Evolutionary conservation across 1,140 invertebrate species (phyloP).

Genomic region (Tetraneura akinire): DNA sequence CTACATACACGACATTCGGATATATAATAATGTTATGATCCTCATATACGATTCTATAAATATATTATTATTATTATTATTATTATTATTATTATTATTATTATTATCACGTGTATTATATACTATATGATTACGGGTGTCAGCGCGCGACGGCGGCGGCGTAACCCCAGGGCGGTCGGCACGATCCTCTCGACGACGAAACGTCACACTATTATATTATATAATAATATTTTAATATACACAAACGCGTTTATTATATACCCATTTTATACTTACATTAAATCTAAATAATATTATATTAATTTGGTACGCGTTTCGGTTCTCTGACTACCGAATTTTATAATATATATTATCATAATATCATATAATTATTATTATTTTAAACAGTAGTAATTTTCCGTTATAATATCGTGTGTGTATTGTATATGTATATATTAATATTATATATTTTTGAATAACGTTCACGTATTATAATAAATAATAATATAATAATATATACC

Average conservation of each 20-base stretch:
- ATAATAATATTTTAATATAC: background rate
- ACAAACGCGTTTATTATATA: no score
- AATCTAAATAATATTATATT: no score
- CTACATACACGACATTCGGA: no score
- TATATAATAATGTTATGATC: no score
- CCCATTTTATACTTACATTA: no score
- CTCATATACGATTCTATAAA: background rate
- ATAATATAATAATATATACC: no score
- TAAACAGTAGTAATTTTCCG: constrained; percentile 25
- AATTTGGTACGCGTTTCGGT: constrained; percentile 23
- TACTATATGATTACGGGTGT: constrained; percentile 25
- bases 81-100: no score
- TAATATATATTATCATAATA: background rate
- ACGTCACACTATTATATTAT: background rate
- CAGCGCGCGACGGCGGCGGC: background rate
- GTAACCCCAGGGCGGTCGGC: constrained; percentile 26
- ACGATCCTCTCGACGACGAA: constrained; percentile 20
- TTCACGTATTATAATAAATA: no score
- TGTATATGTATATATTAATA: no score
- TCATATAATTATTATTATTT: constrained; percentile 32
- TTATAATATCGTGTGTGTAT: constrained; percentile 2
- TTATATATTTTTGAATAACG: no score
- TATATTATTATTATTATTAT: no score
- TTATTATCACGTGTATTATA: constrained; percentile 5
- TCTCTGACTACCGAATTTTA: constrained; percentile 44